phyloP scores from a whole-genome alignment of 2,113 vertebrate genomes.

The Isurus oxyrinchus region DNA sequence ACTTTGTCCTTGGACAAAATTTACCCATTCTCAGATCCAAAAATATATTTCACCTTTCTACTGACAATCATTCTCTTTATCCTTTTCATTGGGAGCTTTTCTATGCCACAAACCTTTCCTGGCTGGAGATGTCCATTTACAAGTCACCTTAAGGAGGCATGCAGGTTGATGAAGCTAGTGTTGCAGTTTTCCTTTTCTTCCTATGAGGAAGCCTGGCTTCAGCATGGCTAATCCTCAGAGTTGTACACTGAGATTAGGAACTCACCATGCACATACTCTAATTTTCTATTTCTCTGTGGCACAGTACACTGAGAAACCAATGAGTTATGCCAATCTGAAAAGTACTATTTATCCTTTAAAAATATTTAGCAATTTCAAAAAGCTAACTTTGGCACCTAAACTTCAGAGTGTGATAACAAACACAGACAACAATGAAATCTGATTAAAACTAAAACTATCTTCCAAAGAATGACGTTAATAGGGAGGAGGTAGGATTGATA shows the following conservation, averaged over 20 bases:
- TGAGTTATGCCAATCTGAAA: neutral
- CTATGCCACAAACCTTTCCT: neutral
- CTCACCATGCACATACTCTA: neutral
- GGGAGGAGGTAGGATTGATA: neutral
- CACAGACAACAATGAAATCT: neutral
- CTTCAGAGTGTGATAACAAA: neutral
- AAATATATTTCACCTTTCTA: neutral
- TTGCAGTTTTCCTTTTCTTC: neutral
- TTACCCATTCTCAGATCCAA: neutral
- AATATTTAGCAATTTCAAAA: neutral
- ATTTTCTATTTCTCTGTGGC: neutral
- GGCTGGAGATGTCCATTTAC: neutral
- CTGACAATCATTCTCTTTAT: neutral
- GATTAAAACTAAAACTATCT: neutral
- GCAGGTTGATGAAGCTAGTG: neutral
- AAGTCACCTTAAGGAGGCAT: neutral
- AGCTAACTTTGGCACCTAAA: neutral
- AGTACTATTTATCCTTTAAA: neutral
- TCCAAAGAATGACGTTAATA: neutral
- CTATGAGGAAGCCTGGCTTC: neutral
- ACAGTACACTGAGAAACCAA: neutral
- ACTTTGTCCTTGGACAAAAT: neutral
- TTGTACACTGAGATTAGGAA: neutral
- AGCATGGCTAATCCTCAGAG: neutral
- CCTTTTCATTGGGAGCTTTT: neutral